phyloP scores from a whole-genome alignment of 2,113 vertebrate species.

The Gila orcuttii region DNA sequence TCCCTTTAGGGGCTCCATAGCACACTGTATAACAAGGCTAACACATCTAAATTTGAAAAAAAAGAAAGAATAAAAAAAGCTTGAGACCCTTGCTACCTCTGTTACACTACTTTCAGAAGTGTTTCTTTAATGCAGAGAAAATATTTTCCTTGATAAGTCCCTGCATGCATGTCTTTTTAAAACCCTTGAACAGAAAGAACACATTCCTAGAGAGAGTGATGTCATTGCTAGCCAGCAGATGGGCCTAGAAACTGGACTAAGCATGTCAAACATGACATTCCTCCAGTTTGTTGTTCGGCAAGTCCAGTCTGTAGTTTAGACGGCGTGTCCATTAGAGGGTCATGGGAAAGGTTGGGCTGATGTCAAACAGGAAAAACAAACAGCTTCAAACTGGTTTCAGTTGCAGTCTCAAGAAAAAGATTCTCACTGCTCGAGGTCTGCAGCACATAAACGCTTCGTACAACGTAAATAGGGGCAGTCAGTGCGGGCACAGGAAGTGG shows the following conservation, averaged over 20 bases:
- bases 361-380: constrained; percentile 63
- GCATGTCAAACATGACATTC: constrained; percentile 50
- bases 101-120: neutral
- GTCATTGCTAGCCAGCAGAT: constrained; percentile 57
- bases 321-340: constrained; percentile 53
- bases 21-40: no score
- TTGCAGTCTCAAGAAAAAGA: constrained; percentile 44
- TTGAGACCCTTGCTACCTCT: neutral
- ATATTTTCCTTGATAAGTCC: neutral
- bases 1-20: no score
- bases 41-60: no score
- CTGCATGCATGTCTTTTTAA: neutral
- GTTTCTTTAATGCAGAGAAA: neutral
- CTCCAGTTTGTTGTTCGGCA: constrained; percentile 43
- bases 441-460: neutral
- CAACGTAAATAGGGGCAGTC: constrained; percentile 11
- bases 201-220: constrained; percentile 44
- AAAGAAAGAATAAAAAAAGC: no score
- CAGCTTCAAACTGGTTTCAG: constrained; percentile 58
- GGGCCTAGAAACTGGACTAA: constrained; percentile 40
- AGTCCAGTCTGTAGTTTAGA: constrained; percentile 47
- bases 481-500: constrained; percentile 8
- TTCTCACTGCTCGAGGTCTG: constrained; percentile 48
- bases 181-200: neutral
- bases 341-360: constrained; percentile 64